Percentiles rank a stretch among this genome's conserved stretches.
Evolutionary conservation across 2,113 vertebrate genomes (phyloP).

Genomic region (Chrysochloris asiatica): DNA sequence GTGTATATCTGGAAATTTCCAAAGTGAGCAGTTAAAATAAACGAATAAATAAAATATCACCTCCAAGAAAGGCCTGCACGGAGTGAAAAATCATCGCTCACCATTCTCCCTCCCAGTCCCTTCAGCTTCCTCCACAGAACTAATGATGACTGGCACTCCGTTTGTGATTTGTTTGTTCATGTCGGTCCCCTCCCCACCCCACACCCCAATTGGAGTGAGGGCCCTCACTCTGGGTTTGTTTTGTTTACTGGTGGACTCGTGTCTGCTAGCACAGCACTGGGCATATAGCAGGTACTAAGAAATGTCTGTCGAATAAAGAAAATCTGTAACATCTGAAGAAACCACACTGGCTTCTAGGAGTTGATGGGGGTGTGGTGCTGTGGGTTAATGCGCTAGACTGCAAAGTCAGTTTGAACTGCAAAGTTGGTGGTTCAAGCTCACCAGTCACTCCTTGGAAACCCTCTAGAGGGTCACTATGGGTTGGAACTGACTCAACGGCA

Average conservation of each 20-base stretch:
- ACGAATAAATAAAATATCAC: background rate
- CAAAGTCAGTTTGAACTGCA: too few species aligned
- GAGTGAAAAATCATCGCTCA: background rate
- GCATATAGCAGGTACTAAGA: fast-evolving
- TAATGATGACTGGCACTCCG: fast-evolving
- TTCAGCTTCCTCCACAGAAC: background rate
- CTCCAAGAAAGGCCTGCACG: background rate
- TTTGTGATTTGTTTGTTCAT: fast-evolving
- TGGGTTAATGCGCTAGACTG: too few species aligned
- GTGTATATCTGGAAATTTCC: background rate
- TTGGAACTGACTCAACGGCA: too few species aligned
- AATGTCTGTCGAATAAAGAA: background rate
- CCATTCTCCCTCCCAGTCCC: fast-evolving
- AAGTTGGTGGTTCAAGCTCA: too few species aligned
- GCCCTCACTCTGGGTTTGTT: fast-evolving
- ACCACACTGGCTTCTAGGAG: background rate
- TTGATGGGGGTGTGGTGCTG: background rate
- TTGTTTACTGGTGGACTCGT: fast-evolving
- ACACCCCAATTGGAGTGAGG: background rate
- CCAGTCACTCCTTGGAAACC: too few species aligned
- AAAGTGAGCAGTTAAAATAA: background rate
- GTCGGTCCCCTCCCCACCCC: background rate
- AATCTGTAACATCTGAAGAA: fast-evolving
- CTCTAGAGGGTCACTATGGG: too few species aligned
- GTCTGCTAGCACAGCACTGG: background rate